Evolutionary conservation across 2,888 invertebrate genomes (phyloP).

Genomic region (Sipha maydis): DNA sequence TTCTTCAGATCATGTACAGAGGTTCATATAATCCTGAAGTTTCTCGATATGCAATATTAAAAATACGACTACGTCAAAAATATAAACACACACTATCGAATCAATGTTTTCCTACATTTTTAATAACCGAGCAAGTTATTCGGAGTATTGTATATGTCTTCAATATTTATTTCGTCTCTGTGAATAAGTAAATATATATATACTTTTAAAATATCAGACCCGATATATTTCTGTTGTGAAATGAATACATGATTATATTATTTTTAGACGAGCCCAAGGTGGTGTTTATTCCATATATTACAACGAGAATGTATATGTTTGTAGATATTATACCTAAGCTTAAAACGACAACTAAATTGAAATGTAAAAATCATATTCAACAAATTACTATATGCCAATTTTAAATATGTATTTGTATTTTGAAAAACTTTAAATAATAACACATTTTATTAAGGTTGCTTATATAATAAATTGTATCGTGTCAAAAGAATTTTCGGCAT

Average conservation of each 20-base stretch:
- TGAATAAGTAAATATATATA: background rate
- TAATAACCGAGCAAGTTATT: background rate
- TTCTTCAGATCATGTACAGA: background rate
- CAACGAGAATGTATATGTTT: too few species aligned
- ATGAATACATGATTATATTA: background rate
- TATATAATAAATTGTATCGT: too few species aligned
- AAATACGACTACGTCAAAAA: background rate
- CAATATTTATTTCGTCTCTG: background rate
- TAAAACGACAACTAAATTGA: too few species aligned
- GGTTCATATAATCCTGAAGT: background rate
- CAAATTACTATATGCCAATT: too few species aligned
- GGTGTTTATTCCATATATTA: too few species aligned
- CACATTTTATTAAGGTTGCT: too few species aligned
- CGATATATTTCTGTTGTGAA: background rate
- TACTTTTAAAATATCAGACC: background rate
- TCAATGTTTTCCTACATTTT: slow-evolving; percentile 4
- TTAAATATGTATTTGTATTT: too few species aligned
- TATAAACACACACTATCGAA: background rate
- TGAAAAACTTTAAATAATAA: too few species aligned
- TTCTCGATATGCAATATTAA: background rate
- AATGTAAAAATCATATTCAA: too few species aligned
- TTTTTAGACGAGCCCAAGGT: too few species aligned
- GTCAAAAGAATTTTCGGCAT: too few species aligned
- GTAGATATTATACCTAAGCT: too few species aligned
- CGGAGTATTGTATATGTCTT: background rate